Evolutionary conservation across 1,140 invertebrate genomes (phyloP), one percentile per base, ranked within the genome.

Genomic region (Cydia strobilella): DNA sequence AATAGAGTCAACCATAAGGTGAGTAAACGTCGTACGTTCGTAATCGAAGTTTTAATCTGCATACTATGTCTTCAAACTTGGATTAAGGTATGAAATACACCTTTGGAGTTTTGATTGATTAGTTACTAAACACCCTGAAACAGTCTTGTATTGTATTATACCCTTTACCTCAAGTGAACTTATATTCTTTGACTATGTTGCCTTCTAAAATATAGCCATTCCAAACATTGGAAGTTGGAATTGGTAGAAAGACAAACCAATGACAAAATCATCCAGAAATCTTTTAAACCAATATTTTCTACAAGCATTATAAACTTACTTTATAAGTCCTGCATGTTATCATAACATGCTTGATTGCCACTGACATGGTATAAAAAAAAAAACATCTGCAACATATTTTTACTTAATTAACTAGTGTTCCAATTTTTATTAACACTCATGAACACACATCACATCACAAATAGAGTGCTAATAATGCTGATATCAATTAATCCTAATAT

Each of bases 1-100:
- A 96, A 96, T 87, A 95, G 95, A 93, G 95, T 96, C 87, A 96
- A 96, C 93, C 92, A 94, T 80, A 95, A 95, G 94, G 95, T 95
- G 92, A 93, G 84, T 86, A 69, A 80, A 39, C 48, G 73, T 75
- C 10, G 3, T 69, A 4, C 35, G 7, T 6, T 66, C 5, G 35
- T 66, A 31, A 31, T 66, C 15, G 15, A 15, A 31, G n/a, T 54
- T 54, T 54, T 54, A 54, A 54, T 18, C n/a, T 54, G 51, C 18
- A 18, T 18, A 23, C 2, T 59, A 59, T n/a, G 9, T 23, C 0
- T 23, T 23, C 20, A 20, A 23, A 23, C 18, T 59, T 9, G n/a
- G 51, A 69, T n/a, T 35, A 69, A 69, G 54, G 54, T 59, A 20
- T 23, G 48, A n/a, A n/a, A n/a, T n/a, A n/a, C n/a, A 51, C 48